phyloP scores from a whole-genome alignment of 2,113 vertebrate species.

The Chamaea fasciata region DNA sequence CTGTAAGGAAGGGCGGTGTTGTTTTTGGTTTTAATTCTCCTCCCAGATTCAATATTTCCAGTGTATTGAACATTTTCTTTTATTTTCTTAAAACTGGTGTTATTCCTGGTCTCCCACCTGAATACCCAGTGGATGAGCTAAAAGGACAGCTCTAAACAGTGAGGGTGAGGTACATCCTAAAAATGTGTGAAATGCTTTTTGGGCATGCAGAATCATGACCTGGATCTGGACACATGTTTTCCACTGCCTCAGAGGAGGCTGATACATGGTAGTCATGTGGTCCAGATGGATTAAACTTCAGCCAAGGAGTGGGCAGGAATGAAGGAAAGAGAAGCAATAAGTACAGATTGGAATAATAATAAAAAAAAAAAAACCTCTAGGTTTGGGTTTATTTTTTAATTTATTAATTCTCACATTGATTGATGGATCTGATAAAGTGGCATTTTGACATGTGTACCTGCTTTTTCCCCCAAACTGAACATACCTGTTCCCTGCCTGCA shows the following conservation, averaged over 20 bases:
- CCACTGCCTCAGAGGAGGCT: background rate
- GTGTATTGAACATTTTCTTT: background rate
- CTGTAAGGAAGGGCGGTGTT: background rate
- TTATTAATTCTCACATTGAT: background rate
- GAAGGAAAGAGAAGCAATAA: background rate
- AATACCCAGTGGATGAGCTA: background rate
- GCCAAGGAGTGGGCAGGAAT: background rate
- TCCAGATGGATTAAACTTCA: background rate
- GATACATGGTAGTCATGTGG: background rate
- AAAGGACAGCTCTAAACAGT: background rate
- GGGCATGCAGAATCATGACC: background rate
- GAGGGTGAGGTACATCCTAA: background rate
- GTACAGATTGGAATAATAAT: background rate
- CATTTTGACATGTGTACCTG: background rate
- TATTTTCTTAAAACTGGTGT: background rate
- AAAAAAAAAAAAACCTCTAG: background rate
- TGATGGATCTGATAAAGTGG: background rate
- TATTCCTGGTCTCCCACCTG: background rate
- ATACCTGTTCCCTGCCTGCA: background rate
- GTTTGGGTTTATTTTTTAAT: background rate
- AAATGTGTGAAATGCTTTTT: background rate
- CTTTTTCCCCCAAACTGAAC: background rate
- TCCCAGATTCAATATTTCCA: background rate
- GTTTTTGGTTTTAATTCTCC: background rate
- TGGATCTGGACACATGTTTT: background rate